Conservation (phyloP, 2,888 invertebrate species). For the Drosophila mayaguana region DNA sequence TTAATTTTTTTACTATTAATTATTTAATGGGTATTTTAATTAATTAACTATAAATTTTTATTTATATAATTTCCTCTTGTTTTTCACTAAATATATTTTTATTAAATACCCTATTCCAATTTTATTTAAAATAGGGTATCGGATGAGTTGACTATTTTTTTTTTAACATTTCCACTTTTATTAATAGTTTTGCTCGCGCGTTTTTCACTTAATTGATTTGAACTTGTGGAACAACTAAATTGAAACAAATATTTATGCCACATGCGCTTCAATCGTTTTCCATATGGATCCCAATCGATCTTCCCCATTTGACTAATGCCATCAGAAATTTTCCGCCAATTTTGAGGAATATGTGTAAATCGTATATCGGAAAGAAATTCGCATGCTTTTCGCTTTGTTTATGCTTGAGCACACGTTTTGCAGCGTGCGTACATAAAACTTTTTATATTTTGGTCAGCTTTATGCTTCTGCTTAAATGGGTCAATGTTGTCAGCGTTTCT, state of each 20-base stretch:
- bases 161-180: background rate
- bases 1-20: too few relatives aligned
- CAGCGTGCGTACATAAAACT: conserved; percentile 5
- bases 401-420: conserved; percentile 31
- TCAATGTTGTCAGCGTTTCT: conserved; percentile 59
- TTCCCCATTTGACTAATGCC: conserved; percentile 18
- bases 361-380: conserved; percentile 17
- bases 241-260: conserved; percentile 2
- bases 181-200: background rate
- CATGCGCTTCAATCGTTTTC: background rate
- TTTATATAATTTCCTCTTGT: too few relatives aligned
- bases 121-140: background rate
- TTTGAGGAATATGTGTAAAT: conserved; percentile 8
- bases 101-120: background rate
- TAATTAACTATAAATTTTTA: too few relatives aligned
- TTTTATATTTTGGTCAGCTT: conserved; percentile 19
- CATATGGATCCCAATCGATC: background rate
- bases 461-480: conserved; percentile 58
- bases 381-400: conserved; percentile 28
- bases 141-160: too few relatives aligned
- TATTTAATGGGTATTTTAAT: too few relatives aligned
- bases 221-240: conserved; percentile 24
- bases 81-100: too few relatives aligned
- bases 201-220: conserved; percentile 16
- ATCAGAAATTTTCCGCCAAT: conserved; percentile 24